Evolutionary conservation across 1,140 invertebrate species (phyloP).

Genomic region (Pseudomyrmex pallidus): DNA sequence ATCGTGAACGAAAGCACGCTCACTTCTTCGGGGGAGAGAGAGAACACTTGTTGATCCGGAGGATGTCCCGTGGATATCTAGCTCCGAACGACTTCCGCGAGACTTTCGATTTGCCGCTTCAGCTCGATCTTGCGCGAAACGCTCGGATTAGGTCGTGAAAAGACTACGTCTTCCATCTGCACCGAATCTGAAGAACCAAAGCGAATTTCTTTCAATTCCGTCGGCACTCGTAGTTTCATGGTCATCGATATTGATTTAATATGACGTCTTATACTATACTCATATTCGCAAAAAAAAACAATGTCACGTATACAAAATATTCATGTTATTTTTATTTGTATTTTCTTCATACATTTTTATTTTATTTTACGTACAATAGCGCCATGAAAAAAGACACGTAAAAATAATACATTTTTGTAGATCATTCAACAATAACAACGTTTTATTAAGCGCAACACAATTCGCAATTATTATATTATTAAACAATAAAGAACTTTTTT

Average conservation of each 20-base stretch:
- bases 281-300: no score
- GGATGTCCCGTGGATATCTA: slow-evolving; percentile 2
- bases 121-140: slow-evolving; percentile 16
- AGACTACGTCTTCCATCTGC: slow-evolving; percentile 20
- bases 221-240: not conserved
- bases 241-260: slow-evolving; percentile 19
- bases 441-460: not conserved
- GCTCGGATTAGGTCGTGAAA: not conserved
- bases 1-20: slow-evolving; percentile 43
- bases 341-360: not conserved
- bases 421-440: not conserved
- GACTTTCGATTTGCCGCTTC: slow-evolving; percentile 21
- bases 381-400: no score
- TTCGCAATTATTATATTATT: no score
- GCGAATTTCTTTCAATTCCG: not conserved
- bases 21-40: slow-evolving; percentile 6
- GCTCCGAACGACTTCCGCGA: slow-evolving; percentile 17
- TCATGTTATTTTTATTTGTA: no score
- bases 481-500: no score
- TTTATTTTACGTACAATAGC: not conserved
- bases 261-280: not conserved
- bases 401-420: not conserved
- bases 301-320: no score
- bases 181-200: slow-evolving; percentile 4
- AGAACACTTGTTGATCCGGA: slow-evolving; percentile 75